Evolutionary conservation across 30 jellyfish, hydroid and myxozoan species (phyloP), one percentile per base, ranked within the genome.

Genomic region (Hydractinia echinata): DNA sequence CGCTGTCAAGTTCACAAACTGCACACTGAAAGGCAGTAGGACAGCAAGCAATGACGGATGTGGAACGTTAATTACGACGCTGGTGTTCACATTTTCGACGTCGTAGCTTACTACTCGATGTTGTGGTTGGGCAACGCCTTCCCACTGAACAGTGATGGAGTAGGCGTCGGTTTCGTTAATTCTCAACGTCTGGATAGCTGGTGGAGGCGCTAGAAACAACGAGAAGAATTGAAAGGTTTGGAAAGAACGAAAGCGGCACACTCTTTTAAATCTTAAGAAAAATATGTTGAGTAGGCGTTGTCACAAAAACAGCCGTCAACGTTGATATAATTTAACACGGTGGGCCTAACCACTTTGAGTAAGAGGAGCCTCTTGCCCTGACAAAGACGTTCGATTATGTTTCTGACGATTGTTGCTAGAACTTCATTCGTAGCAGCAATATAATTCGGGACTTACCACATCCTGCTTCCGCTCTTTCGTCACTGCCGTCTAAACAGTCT

Each of bases 401-500:
- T 30, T 30, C 44, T 30, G 44, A 30, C 44, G 44, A 30, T 30
- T 30, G 44, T 30, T 30, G 1, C 44, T 30, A 30, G 44, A 30
- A 30, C 44, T 30, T 30, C 44, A 30, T 30, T 30, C 44, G 44
- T 30, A 30, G 44, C 44, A 30, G 44, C 44, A 30, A 30, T 16
- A 58, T 58, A 16, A 1, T 58, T 11, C 19, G 16, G 4, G 39
- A 50, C 83, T 19, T 74, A 74, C 83, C 51, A 10, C 83, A 74
- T 8, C 13, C 20, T 4, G 83, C 83, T 20, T 4, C 21, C 5
- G 20, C 10, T 10, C 50, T 5, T 4, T 74, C 83, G 39, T 74
- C 83, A 20, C 69, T 48, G 61, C 66, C 50, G 39, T 74, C 83
- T 11, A 0, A 20, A 74, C 83, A 74, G 54, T 74, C 83, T 4